Evolutionary conservation across 1,140 invertebrate species (phyloP), one percentile per base, ranked within the genome.

Genomic region (Paralvinella palmiformis): DNA sequence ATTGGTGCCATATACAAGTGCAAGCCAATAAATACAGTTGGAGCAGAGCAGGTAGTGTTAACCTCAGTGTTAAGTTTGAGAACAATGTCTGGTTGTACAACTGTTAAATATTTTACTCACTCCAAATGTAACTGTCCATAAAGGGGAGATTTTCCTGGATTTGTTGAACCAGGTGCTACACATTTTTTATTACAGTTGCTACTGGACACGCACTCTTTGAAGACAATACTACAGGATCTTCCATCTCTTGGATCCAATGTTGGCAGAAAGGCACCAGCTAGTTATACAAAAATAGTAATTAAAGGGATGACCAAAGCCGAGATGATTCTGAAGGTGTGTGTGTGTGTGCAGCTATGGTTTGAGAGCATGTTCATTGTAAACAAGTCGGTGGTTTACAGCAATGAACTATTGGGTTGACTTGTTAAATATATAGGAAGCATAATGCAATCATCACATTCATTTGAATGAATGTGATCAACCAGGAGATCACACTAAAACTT

Each of bases 281-380:
- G 86, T 72, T 90, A 86, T 71, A 88, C 86, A 17, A 85, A 89
- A 79, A 91, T 97, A 22, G 94, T 99, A 0, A 88, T 93, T 0
- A 96, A 96, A 81, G 90, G 93, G 37, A 98, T 99, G 93, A 94
- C 92, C 3, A 93, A 92, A 73, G 96, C 95, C 0, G 96, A 99
- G 83, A 95, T 98, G 91, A 93, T 99, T 48, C 82, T 99, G 4
- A 99, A 99, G 83, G 86, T 97, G 53, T 62, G 44, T 20, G n/a
- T n/a, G n/a, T n/a, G n/a, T n/a, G n/a, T n/a, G n/a, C n/a, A n/a
- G n/a, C n/a, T n/a, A n/a, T n/a, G n/a, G n/a, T n/a, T n/a, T n/a
- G n/a, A n/a, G n/a, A n/a, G n/a, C n/a, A n/a, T n/a, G n/a, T n/a
- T n/a, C n/a, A n/a, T 41, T 41, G 37, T 10, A 41, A 10, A 41